Evolutionary conservation across 2,113 vertebrate species (phyloP), one percentile per base, ranked within the genome.

Genomic region (Lagopus leucura): DNA sequence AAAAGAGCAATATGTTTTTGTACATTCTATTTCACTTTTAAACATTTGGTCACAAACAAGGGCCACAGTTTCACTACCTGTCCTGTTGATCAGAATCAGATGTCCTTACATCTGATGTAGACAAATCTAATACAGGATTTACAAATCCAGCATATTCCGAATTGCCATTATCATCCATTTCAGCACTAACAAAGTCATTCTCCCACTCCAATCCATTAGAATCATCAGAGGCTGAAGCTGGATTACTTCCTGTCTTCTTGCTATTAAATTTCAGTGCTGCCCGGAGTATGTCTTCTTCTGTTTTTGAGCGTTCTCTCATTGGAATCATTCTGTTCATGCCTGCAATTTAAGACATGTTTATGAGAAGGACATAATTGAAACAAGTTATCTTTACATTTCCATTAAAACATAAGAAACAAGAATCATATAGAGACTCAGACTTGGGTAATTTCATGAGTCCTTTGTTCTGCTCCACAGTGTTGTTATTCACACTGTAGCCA

Each of bases 181-280:
- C 98, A 0, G 98, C 98, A 20, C 98, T 98, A 34, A 99, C 98
- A 82, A 99, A 99, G 94, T 99, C 99, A 22, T 98, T 99, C 96
- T 99, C 99, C 99, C 99, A 99, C 96, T 99, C 99, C 71, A 99
- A 97, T 2, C 98, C 99, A 1, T 98, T 98, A 63, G 99, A 99
- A 45, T 99, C 99, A 10, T 99, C 99, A 0, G 99, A 99, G 79
- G 99, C 97, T 0, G 99, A 99, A 7, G 99, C 85, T 1, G 98
- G 98, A 18, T 99, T 98, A 43, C 99, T 99, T 20, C 96, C 97
- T 0, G 97, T 43, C 92, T 90, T 98, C 95, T 90, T 98, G 88
- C 92, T 70, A 20, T 97, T 97, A 3, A 97, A 98, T 61, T 94
- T 98, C 34, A 99, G 97, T 0, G 99, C 99, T 1, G 99, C 99